Base-by-base conservation (phyloP, 2,797 vertebrate species). In the Parauchenoglanis ngamensis region DNA sequence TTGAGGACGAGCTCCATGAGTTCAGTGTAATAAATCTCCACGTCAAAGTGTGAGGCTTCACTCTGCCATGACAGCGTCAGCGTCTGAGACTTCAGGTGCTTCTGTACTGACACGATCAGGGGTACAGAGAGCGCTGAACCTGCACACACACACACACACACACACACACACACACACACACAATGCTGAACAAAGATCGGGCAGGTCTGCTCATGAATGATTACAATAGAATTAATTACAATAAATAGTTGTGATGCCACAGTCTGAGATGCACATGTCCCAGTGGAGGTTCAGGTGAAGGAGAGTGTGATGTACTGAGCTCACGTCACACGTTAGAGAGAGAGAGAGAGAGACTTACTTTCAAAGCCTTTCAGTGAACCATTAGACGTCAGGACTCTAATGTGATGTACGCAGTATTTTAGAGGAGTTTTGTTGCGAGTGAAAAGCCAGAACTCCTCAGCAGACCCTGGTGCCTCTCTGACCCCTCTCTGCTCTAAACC, bases 21-120 rank as follows among this genome's bases (percentile, higher is more conserved):
- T 87, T 96, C 95, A 31, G 94, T 94, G 90, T 94, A 93, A 25
- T 93, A 91, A 86, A 96, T 94, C 88, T 95, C 88, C 68, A 96
- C 76, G 90, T 96, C 95, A 87, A 95, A 95, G 8, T 91, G 90
- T 1, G 90, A 85, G 4, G 90, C 89, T 87, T 94, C 93, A 81
- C 94, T 94, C 28, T 87, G 72, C 96, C 96, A 96, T 70, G 94
- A 94, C 83, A 96, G 88, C 59, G 89, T 91, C 2, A 96, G 90
- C 21, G 94, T 92, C 89, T 94, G 94, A 35, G 85, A 76, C 0
- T 1, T 0, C 2, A 1, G 1, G 88, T 94, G 63, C 5, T 90
- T 0, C 25, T 90, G 91, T 85, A 94, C 84, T 4, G 46, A 92
- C 87, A 96, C 89, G 67, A 90, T 81, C 84, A 92, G 88, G 3